Base-by-base conservation (phyloP, 2,113 vertebrate genomes). In the Toxotes jaculatrix region DNA sequence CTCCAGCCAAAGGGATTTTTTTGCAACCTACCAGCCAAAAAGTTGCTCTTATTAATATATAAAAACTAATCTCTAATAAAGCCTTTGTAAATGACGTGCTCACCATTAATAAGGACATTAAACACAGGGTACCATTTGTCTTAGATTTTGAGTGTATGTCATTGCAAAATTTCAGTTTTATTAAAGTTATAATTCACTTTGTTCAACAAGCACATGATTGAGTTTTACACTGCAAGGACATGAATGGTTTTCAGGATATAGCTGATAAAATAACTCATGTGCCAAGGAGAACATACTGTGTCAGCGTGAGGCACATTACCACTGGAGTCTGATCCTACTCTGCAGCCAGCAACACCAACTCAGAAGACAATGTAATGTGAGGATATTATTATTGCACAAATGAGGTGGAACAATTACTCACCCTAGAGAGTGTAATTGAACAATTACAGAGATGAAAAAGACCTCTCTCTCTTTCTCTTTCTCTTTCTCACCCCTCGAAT, bases 391-490 rank as follows among this genome's bases (percentile, higher is more conserved):
- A 66, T 60, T 23, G 64, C 19, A 61, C 59, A 69, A 84, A 87
- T 77, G 56, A 82, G 55, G 45, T 59, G 64, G 61, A 80, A 67
- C 45, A 47, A 81, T 61, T 77, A 77, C n/a, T 71, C 27, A 59
- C 75, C 38, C 56, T 31, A 3, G 27, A 83, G 42, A 31, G 23
- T 62, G 42, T 80, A 80, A 87, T n/a, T 76, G 14, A 62, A 79
- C 77, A 68, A 74, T 73, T 57, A 82, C 21, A 78, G 65, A 77
- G 74, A 79, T 47, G 67, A 71, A 11, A 49, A 67, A n/a, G 27
- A 69, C n/a, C 45, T 8, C 14, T 17, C 16, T 17, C 45, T 17
- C 45, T 17, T 8, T 9, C 19, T n/a, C 56, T 60, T 4, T 67
- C 16, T 42, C 40, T 66, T n/a, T 49, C 19, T 42, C 12, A 43